Evolutionary conservation across 2,113 vertebrate genomes (phyloP).

Genomic region (Ceratotherium simum): DNA sequence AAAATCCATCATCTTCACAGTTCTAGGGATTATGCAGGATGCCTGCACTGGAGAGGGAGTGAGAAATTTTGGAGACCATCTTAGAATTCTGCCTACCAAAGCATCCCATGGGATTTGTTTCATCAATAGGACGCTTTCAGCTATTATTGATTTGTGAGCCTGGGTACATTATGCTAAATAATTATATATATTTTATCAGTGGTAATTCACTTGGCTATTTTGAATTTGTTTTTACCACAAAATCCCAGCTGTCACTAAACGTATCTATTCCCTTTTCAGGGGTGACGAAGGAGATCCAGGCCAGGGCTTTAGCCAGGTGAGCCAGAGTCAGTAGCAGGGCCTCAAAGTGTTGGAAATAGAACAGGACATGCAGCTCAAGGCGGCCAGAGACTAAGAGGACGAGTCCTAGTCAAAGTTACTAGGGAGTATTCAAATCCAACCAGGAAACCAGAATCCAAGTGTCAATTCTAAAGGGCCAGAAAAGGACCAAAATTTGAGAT

Average conservation of each 20-base stretch:
- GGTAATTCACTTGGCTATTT: neutral
- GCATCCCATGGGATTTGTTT: neutral
- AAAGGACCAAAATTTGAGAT: neutral
- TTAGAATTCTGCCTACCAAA: neutral
- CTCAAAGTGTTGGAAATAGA: neutral
- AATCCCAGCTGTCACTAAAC: neutral
- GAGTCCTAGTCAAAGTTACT: neutral
- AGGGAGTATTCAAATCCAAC: neutral
- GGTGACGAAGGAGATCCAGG: neutral
- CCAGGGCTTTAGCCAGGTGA: neutral
- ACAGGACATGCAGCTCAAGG: neutral
- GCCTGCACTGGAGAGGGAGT: neutral
- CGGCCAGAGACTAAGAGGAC: neutral
- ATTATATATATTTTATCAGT: neutral
- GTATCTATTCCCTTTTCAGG: neutral
- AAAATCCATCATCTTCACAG: neutral
- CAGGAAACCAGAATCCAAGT: neutral
- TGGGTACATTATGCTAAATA: neutral
- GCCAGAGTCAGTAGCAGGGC: neutral
- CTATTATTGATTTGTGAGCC: neutral
- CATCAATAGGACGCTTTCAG: neutral
- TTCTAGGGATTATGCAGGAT: no score
- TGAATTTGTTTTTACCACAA: neutral
- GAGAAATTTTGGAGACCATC: neutral
- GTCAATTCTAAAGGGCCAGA: neutral